Conservation (phyloP, 2,797 vertebrate species). For the Thunnus albacares region DNA sequence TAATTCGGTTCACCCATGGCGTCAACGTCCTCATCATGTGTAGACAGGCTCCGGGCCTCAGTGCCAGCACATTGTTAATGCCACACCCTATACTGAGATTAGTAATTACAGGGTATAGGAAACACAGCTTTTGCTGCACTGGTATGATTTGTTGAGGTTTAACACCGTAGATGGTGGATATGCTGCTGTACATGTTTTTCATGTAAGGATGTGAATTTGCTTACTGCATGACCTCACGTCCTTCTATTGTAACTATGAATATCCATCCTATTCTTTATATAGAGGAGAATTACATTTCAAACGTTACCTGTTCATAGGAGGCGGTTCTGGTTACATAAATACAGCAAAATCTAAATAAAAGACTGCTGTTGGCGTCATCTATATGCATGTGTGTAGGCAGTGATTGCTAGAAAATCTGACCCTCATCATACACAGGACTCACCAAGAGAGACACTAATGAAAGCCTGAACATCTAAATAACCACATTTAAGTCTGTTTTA, state of each 20-base stretch:
- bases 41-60: slow-evolving; percentile 9
- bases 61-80: slow-evolving; percentile 24
- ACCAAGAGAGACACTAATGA: not conserved
- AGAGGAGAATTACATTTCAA: not conserved
- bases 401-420: not conserved
- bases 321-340: not conserved
- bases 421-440: not conserved
- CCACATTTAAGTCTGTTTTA: not conserved
- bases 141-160: not conserved
- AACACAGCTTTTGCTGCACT: not conserved
- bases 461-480: not conserved
- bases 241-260: not conserved
- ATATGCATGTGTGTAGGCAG: not conserved
- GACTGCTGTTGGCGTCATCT: slow-evolving; percentile 4
- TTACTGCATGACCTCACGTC: not conserved
- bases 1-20: slow-evolving; percentile 9
- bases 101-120: slow-evolving; percentile 38
- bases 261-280: too few species aligned
- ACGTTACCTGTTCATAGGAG: not conserved
- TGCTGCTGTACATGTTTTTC: not conserved
- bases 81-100: slow-evolving; percentile 50
- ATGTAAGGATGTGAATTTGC: not conserved
- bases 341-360: not conserved
- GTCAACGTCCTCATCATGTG: slow-evolving; percentile 16
- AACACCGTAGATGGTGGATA: not conserved